phyloP scores from a whole-genome alignment of 2,113 vertebrate genomes.

The Entelurus aequoreus region DNA sequence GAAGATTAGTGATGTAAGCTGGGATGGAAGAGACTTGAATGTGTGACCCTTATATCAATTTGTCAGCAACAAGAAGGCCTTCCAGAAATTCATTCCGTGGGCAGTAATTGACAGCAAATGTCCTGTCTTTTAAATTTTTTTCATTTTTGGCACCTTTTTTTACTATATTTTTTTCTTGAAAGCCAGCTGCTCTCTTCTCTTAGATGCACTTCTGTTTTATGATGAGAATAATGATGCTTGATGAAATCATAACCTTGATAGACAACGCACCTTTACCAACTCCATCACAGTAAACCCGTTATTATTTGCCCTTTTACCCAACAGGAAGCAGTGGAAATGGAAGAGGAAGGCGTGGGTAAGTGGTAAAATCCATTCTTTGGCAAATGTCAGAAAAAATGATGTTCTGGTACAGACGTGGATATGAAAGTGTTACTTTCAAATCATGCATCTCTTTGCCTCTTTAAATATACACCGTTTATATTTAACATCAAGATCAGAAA shows the following conservation, averaged over 20 bases:
- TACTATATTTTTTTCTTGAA: neutral
- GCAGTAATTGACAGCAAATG: constrained; percentile 12
- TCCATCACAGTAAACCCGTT: neutral
- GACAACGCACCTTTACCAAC: too few relatives aligned
- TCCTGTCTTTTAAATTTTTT: neutral
- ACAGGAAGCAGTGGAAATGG: constrained; percentile 35
- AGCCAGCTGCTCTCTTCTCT: neutral
- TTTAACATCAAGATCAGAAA: neutral
- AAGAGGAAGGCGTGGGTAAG: constrained; percentile 46
- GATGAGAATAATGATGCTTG: neutral
- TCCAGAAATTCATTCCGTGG: constrained; percentile 7
- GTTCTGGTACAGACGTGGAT: neutral
- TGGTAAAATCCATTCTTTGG: constrained; percentile 7
- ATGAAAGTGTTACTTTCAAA: neutral
- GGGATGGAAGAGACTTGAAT: constrained; percentile 12
- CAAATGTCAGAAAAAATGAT: constrained; percentile 2
- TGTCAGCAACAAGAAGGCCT: neutral
- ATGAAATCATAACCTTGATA: neutral
- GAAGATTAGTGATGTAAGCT: constrained; percentile 2
- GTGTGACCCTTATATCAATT: constrained; percentile 22
- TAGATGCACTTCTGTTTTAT: constrained; percentile 1
- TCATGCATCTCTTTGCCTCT: constrained; percentile 12
- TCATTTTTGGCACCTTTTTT: neutral
- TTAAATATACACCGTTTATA: constrained; percentile 2
- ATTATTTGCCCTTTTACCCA: constrained; percentile 26